phyloP scores from a whole-genome alignment of 2,888 invertebrate species.

The Punctoribates punctum region DNA sequence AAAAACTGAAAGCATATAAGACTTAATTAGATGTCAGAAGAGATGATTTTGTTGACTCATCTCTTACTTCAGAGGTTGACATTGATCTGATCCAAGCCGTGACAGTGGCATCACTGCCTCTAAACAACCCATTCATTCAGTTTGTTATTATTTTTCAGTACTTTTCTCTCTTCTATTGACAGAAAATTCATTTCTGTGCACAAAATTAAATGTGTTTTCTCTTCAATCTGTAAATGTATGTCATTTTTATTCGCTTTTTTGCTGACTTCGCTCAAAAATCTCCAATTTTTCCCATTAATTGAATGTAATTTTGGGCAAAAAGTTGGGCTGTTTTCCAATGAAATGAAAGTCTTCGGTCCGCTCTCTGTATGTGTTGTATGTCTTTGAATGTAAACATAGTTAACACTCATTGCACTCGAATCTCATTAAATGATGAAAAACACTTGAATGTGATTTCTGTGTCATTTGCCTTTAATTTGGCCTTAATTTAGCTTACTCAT shows the following conservation, averaged over 20 bases:
- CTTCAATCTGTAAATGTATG: background rate
- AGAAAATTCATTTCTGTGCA: background rate
- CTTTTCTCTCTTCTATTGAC: slow-evolving; percentile 10
- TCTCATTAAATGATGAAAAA: slow-evolving; percentile 26
- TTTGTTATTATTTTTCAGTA: slow-evolving; percentile 12
- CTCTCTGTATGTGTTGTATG: background rate
- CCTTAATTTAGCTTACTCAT: no score
- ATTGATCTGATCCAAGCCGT: background rate
- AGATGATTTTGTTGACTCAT: background rate
- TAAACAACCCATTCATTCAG: slow-evolving; percentile 3
- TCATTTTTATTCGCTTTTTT: no score
- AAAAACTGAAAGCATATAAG: background rate
- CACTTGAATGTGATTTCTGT: slow-evolving; percentile 29
- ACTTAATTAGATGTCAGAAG: slow-evolving; percentile 19
- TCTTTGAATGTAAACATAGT: background rate
- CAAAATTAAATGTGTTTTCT: background rate
- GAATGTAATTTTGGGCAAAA: no score
- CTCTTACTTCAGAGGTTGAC: background rate
- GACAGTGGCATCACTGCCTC: slow-evolving; percentile 39
- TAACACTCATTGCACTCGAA: slow-evolving; percentile 20
- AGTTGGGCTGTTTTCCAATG: no score
- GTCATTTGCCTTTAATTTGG: slow-evolving; percentile 13
- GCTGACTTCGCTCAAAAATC: no score
- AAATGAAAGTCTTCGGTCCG: background rate
- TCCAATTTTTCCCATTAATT: no score